Evolutionary conservation across 2,113 vertebrate genomes (phyloP).

Genomic region (Nesoenas mayeri): DNA sequence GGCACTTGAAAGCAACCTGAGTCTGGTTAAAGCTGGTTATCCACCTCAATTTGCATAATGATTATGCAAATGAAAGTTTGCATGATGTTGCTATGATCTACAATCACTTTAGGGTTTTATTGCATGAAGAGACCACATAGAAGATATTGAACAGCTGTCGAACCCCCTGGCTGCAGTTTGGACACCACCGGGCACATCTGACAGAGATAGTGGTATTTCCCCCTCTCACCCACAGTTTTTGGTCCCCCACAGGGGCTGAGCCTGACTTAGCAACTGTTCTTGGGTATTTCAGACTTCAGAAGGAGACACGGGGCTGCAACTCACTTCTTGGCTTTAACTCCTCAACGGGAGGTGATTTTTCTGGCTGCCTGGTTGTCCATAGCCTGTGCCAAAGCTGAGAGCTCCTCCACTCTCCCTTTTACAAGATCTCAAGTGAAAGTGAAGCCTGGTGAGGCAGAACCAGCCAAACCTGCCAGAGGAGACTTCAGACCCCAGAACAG

Average conservation of each 20-base stretch:
- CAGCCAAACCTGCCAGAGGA: not conserved
- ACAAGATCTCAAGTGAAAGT: not conserved
- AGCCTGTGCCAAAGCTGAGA: rapidly evolving
- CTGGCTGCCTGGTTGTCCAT: rapidly evolving
- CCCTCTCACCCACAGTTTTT: rapidly evolving
- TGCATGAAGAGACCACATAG: not conserved
- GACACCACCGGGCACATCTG: rapidly evolving
- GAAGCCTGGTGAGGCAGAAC: not conserved
- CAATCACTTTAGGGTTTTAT: not conserved
- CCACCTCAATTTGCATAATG: constrained; percentile 60
- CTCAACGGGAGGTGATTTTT: not conserved
- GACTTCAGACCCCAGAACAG: not conserved
- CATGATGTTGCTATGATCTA: constrained; percentile 27
- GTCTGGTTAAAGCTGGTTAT: constrained; percentile 59
- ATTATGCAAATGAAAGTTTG: constrained; percentile 15
- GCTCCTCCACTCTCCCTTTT: not conserved
- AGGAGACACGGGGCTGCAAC: not conserved
- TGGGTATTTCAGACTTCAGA: not conserved
- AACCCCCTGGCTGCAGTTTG: rapidly evolving
- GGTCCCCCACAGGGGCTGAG: not conserved
- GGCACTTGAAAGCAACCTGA: constrained; percentile 36
- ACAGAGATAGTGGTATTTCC: not conserved
- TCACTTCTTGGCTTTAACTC: not conserved
- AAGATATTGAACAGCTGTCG: not conserved
- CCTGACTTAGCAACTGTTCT: not conserved